Evolutionary conservation across 2,113 vertebrate genomes (phyloP).

Genomic region (Rostratula benghalensis): DNA sequence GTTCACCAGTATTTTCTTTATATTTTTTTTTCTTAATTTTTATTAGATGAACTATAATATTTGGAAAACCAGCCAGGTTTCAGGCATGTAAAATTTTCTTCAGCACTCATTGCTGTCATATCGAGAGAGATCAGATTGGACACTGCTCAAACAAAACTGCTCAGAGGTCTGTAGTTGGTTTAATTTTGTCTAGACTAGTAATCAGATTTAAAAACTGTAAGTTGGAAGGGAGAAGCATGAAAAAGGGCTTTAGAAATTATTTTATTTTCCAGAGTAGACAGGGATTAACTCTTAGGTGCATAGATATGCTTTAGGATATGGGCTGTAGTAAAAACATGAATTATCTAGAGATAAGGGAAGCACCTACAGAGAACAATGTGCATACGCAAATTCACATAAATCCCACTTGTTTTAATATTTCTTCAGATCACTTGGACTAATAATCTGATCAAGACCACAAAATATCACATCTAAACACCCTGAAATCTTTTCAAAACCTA

Average conservation of each 20-base stretch:
- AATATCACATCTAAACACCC: not conserved
- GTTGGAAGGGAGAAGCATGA: not conserved
- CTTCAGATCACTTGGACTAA: not conserved
- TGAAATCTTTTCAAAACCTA: not conserved
- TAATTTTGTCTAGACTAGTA: not conserved
- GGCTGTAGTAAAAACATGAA: not conserved
- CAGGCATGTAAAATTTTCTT: not conserved
- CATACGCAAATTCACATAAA: not conserved
- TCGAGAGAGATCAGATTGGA: not conserved
- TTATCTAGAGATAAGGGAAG: not conserved
- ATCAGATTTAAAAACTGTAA: not conserved
- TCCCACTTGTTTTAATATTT: not conserved
- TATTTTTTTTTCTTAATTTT: not conserved
- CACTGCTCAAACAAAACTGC: not conserved
- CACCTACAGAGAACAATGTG: not conserved
- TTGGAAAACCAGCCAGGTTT: not conserved
- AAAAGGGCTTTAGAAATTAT: not conserved
- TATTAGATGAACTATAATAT: not conserved
- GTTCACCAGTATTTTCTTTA: not conserved
- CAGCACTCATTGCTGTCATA: not conserved
- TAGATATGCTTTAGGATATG: not conserved
- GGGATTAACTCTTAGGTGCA: not conserved
- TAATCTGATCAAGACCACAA: not conserved
- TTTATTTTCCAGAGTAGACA: not conserved
- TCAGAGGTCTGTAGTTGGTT: not conserved